phyloP scores from a whole-genome alignment of 2,113 vertebrate genomes.

The Phaetusa simplex region DNA sequence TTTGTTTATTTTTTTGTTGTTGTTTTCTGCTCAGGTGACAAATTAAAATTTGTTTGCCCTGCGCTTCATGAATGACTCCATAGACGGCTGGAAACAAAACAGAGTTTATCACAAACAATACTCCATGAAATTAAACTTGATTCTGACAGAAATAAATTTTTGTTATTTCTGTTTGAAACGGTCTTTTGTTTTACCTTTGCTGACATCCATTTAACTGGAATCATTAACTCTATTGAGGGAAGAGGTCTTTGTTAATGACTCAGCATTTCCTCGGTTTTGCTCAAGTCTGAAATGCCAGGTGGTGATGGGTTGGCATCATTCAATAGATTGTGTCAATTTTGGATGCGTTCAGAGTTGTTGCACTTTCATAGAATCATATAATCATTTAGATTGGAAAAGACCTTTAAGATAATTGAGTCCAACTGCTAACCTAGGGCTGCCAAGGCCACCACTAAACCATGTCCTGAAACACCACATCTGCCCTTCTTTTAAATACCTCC shows the following conservation, averaged over 20 bases:
- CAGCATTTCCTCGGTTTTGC: background rate
- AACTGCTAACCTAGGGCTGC: background rate
- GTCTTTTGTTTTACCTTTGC: background rate
- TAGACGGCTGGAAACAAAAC: background rate
- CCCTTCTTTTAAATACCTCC: background rate
- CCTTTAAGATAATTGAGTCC: background rate
- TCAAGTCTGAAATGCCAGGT: background rate
- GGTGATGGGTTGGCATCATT: background rate
- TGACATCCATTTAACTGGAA: background rate
- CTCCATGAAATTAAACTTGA: background rate
- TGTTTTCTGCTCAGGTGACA: background rate
- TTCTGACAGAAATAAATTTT: background rate
- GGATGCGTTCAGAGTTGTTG: background rate
- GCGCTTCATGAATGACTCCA: background rate
- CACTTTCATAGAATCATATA: background rate
- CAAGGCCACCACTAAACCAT: background rate
- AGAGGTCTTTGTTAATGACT: background rate
- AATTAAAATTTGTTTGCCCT: background rate
- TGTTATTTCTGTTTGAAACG: background rate
- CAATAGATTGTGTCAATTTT: background rate
- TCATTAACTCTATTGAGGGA: background rate
- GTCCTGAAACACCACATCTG: background rate
- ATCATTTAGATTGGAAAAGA: background rate
- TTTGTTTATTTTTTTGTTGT: background rate
- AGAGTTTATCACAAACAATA: background rate